Conservation (phyloP, 1,140 invertebrate genomes). For the Drusus annulatus region DNA sequence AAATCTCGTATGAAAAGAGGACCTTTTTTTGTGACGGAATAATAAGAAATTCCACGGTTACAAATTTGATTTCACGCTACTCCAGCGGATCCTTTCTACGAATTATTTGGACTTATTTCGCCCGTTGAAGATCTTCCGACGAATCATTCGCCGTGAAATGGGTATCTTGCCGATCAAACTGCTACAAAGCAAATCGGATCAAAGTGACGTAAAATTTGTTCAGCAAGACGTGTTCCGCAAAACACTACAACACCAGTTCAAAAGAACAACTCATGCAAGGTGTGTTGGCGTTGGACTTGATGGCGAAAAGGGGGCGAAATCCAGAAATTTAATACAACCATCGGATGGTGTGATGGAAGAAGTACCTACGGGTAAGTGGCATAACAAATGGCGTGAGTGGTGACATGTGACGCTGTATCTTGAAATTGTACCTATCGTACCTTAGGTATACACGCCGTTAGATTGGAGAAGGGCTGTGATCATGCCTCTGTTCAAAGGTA, state of each 20-base stretch:
- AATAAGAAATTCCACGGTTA: conserved; percentile 35
- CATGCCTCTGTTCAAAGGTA: too few species aligned
- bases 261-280: too few species aligned
- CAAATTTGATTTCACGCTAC: conserved; percentile 54
- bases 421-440: too few species aligned
- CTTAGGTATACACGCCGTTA: too few species aligned
- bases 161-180: conserved; percentile 42
- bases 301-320: too few species aligned
- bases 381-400: too few species aligned
- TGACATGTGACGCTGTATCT: too few species aligned
- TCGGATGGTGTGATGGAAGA: too few species aligned
- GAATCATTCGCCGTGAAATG: conserved; percentile 42
- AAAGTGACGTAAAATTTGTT: conserved; percentile 23
- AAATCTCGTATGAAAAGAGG: conserved; percentile 7
- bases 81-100: conserved; percentile 34
- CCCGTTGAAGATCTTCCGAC: conserved; percentile 8
- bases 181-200: conserved; percentile 19
- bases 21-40: conserved; percentile 12
- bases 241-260: not conserved
- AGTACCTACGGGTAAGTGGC: too few species aligned
- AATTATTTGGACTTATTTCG: not conserved
- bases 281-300: too few species aligned
- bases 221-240: conserved; percentile 10
- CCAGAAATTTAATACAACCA: too few species aligned
- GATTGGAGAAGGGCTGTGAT: too few species aligned